phyloP scores from a whole-genome alignment of 1,140 invertebrate species.

The Colletes gigas region DNA sequence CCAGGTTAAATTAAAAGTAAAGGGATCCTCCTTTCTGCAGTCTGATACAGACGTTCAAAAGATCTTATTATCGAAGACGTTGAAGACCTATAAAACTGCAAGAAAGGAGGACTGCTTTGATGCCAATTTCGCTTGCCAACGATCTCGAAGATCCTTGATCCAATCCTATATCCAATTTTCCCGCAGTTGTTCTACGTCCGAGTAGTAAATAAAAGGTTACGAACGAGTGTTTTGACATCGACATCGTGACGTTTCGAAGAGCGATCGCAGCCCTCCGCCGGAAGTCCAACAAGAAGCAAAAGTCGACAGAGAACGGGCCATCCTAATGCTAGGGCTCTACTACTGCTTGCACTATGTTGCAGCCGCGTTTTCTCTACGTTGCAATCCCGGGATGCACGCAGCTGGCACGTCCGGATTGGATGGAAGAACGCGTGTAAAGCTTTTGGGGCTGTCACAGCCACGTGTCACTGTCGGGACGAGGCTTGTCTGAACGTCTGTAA shows the following conservation, averaged over 20 bases:
- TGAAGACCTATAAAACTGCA: too few species aligned
- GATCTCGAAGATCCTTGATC: too few species aligned
- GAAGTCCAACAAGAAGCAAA: not conserved
- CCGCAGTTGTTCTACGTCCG: too few species aligned
- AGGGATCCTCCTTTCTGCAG: too few species aligned
- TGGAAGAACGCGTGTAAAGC: conserved; percentile 37
- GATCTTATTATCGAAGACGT: too few species aligned
- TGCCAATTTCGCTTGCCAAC: too few species aligned
- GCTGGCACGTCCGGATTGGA: conserved; percentile 14
- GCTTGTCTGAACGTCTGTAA: conserved; percentile 34
- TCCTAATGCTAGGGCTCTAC: conserved; percentile 25
- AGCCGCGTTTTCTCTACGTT: not conserved
- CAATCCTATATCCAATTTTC: too few species aligned
- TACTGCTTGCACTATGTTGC: conserved; percentile 13
- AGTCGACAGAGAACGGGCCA: not conserved
- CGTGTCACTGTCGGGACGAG: conserved; percentile 40
- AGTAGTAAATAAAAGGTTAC: not conserved
- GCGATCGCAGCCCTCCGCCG: not conserved
- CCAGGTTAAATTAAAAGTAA: too few species aligned
- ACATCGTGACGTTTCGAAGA: not conserved
- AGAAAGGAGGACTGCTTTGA: too few species aligned
- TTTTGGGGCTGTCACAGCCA: conserved; percentile 35
- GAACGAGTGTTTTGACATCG: not conserved
- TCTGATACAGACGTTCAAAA: too few species aligned
- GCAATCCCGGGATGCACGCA: conserved; percentile 15